Base-by-base conservation (phyloP, 1,140 invertebrate species). In the Drosophila mojavensis region DNA sequence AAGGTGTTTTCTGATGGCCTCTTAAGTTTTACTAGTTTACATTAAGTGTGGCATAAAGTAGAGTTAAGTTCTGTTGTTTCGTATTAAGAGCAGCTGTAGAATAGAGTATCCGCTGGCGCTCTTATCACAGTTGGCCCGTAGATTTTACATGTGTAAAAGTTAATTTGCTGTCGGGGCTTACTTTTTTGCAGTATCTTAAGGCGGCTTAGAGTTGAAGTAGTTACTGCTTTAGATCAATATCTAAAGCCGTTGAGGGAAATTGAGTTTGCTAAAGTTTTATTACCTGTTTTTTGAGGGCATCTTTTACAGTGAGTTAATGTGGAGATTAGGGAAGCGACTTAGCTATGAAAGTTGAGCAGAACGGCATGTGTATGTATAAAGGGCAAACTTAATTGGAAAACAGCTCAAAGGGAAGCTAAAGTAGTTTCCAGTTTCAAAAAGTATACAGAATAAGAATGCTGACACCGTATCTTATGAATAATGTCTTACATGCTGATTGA, bases 231-330 rank as follows among this genome's bases (percentile, higher is more conserved):
- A 77, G 70, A 74, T 78, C 60, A 54, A 63, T 74, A 74, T 78
- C 75, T 67, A 58, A 77, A 77, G 63, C 75, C 59, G 53, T 48
- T 28, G 58, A 67, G 75, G 73, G 73, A 77, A 77, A 77, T 77
- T 77, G 70, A 77, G 75, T 73, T 70, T 65, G 41, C 20, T 17
- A 68, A 78, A 78, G 59, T 78, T 78, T 78, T 69, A 78, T 77
- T 77, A 59, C 58, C 54, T 67, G 56, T 56, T 62, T 69, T 68
- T 74, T 28, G 36, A 47, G 43, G 41, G 5, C 30, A 43, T 33
- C 45, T 43, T 65, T 15, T 17, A 10, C 11, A 47, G 60, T 65
- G 36, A 69, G 50, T 73, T 61, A 67, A 68, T 61, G 48, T 41
- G 36, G 47, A 30, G 69, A 59, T 72, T 72, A 67, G 39, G 39